A percentile compares a stretch with the other conserved stretches of the same genome.
phyloP scores from a whole-genome alignment of 2,113 vertebrate genomes.

The Anser cygnoides region DNA sequence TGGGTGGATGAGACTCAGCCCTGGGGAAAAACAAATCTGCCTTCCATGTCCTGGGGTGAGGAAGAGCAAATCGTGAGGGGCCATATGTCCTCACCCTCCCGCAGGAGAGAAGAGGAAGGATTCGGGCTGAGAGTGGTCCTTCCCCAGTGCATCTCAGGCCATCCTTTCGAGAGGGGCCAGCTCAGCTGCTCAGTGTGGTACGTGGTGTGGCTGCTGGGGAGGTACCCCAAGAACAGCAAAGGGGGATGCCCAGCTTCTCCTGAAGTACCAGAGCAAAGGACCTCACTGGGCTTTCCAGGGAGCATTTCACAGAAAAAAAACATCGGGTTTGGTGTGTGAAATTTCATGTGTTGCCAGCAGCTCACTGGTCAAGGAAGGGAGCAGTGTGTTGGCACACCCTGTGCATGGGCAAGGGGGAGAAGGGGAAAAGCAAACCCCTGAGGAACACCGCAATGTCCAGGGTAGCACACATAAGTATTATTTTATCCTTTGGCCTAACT shows the following conservation, averaged over 20 bases:
- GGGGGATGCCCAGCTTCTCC: background rate
- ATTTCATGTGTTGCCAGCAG: background rate
- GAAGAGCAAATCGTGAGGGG: background rate
- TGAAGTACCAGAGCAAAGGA: background rate
- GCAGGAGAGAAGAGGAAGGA: background rate
- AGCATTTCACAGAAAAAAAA: background rate
- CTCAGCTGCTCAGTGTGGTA: background rate
- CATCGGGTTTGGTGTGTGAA: background rate
- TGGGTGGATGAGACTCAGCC: slow-evolving; percentile 31
- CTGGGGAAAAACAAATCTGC: slow-evolving; percentile 56
- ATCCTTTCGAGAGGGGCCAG: background rate
- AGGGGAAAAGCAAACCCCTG: rapidly evolving
- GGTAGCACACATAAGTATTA: rapidly evolving
- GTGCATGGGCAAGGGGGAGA: rapidly evolving
- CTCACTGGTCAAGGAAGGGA: background rate
- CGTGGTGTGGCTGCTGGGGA: background rate
- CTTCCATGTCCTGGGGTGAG: slow-evolving; percentile 43
- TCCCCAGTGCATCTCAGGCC: rapidly evolving
- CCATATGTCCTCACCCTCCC: background rate
- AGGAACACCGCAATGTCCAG: background rate
- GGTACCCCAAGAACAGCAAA: background rate
- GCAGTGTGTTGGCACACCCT: rapidly evolving
- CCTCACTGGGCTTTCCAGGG: background rate
- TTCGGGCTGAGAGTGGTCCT: rapidly evolving
- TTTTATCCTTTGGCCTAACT: background rate